Evolutionary conservation across 2,113 vertebrate species (phyloP).

Genomic region (Phalacrocorax brasilianus): DNA sequence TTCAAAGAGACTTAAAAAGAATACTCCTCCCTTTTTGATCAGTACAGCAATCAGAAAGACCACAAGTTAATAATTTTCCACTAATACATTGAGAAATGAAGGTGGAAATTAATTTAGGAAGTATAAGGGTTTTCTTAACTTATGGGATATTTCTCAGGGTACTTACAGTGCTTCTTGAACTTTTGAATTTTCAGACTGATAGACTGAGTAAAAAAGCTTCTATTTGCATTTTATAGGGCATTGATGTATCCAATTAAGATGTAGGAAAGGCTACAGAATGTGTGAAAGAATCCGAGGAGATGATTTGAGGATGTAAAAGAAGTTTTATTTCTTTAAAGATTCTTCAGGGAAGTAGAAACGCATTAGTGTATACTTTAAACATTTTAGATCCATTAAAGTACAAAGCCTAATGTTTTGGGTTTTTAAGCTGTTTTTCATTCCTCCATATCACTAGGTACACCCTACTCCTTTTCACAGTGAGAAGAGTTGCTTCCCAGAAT

Average conservation of each 20-base stretch:
- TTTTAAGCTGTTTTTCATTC: neutral
- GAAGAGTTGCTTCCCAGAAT: neutral
- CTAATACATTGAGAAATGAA: neutral
- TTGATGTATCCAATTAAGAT: neutral
- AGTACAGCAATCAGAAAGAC: neutral
- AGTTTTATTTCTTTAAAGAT: neutral
- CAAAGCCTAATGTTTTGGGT: neutral
- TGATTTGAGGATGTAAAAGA: neutral
- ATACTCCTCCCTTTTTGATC: slow-evolving; percentile 28
- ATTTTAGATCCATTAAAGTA: neutral
- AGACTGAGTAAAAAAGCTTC: neutral
- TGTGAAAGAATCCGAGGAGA: neutral
- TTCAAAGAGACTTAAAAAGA: slow-evolving; percentile 27
- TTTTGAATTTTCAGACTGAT: neutral
- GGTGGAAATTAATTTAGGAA: slow-evolving; percentile 2
- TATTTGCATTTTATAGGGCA: neutral
- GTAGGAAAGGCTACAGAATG: neutral
- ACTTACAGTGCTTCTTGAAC: neutral
- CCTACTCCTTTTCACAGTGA: neutral
- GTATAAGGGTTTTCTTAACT: slow-evolving; percentile 2
- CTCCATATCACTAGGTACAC: neutral
- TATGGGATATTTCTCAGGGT: neutral
- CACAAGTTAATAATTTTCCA: neutral
- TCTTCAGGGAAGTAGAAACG: neutral
- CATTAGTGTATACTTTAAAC: accelerated